Evolutionary conservation across 2,797 vertebrate genomes (phyloP).

Genomic region (Characodon lateralis): DNA sequence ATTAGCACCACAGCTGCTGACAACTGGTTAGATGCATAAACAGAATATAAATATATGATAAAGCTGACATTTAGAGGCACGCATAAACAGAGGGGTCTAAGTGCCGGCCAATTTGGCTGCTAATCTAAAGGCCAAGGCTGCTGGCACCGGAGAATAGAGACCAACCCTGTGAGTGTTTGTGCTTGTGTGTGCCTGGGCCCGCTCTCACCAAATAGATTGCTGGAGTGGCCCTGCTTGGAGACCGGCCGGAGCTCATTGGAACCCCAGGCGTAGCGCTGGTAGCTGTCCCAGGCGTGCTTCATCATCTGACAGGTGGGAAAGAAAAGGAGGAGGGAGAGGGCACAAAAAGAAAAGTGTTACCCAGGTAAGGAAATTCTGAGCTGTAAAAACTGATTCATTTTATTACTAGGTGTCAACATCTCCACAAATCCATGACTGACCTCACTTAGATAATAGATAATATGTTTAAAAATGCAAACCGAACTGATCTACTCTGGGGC

Average conservation of each 20-base stretch:
- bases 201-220: constrained; percentile 98
- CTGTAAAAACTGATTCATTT: constrained; percentile 19
- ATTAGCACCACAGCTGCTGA: constrained; percentile 1
- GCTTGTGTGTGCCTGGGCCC: constrained; percentile 34
- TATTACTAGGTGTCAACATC: not conserved
- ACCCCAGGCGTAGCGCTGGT: constrained; percentile 94
- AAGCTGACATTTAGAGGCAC: constrained; percentile 68
- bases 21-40: constrained; percentile 30
- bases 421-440: not conserved
- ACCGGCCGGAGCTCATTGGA: constrained; percentile 95
- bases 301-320: constrained; percentile 88
- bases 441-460: not conserved
- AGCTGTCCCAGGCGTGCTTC: constrained; percentile 97
- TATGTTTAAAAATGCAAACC: not conserved
- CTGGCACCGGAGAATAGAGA: constrained; percentile 52
- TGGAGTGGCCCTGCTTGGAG: constrained; percentile 96
- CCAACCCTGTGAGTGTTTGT: constrained; percentile 43
- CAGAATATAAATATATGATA: constrained; percentile 69
- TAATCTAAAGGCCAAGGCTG: constrained; percentile 70
- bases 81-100: constrained; percentile 55
- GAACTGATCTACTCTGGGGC: not conserved
- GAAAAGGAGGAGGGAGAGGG: constrained; percentile 6
- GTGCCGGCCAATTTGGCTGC: constrained; percentile 65
- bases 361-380: constrained; percentile 30
- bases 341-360: constrained; percentile 31